Percentiles rank a stretch among this genome's conserved stretches.
These are phyloP conservation scores for Aleadryas rufinucha DNA, from an alignment of 2,113 vertebrate genomes.

Conservation along the genomic window DNA sequence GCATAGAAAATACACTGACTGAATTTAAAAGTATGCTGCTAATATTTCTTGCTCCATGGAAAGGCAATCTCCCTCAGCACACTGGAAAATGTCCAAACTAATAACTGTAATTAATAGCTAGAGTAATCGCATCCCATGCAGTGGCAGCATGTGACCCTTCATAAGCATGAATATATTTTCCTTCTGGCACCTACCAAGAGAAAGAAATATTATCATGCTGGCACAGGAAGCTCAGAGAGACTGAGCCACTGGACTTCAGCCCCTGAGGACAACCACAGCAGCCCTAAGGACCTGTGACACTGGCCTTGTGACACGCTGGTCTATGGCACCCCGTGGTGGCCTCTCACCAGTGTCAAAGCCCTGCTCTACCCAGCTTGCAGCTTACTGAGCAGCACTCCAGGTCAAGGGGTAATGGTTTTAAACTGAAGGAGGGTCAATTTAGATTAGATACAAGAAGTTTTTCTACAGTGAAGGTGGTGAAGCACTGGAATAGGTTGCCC, in stretches of 20 bases:
- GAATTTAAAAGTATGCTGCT: neutral
- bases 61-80: neutral
- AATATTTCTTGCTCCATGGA: neutral
- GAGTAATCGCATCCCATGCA: neutral
- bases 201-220: neutral
- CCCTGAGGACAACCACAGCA: neutral
- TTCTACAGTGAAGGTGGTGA: neutral
- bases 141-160: neutral
- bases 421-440: neutral
- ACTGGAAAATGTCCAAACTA: constrained; percentile 8
- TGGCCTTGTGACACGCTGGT: neutral
- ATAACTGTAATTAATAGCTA: constrained; percentile 29
- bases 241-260: fast-evolving
- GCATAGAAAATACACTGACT: neutral
- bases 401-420: neutral
- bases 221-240: neutral
- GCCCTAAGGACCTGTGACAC: neutral
- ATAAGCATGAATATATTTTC: neutral
- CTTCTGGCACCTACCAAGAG: neutral
- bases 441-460: neutral
- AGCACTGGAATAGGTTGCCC: neutral
- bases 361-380: neutral
- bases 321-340: neutral
- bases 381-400: too few species aligned
- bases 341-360: neutral